These are phyloP conservation scores for Aricia agestis DNA, from an alignment of 1,140 invertebrate species.

Conservation along the genomic window DNA sequence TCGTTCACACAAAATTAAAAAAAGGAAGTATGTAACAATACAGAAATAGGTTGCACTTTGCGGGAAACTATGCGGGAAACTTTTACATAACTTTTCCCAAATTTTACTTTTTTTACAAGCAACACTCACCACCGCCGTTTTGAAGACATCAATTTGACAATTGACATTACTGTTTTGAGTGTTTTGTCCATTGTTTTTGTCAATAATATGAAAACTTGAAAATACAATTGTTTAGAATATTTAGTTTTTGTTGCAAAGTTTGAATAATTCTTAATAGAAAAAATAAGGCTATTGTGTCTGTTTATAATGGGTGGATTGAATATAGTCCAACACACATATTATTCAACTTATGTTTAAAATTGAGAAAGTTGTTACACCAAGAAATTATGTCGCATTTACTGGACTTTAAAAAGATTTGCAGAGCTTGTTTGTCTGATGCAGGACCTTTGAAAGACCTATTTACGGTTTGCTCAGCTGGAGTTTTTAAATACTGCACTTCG, in stretches of 20 bases:
- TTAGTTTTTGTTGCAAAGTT: no score
- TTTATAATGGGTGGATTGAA: not conserved
- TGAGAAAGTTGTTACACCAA: not conserved
- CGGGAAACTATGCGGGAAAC: not conserved
- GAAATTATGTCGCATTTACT: slow-evolving; percentile 45
- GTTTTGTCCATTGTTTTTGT: not conserved
- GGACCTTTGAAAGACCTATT: slow-evolving; percentile 66
- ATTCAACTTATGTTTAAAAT: no score
- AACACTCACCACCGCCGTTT: not conserved
- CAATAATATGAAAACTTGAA: no score
- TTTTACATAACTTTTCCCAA: not conserved
- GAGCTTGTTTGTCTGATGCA: slow-evolving; percentile 61
- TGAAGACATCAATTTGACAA: not conserved
- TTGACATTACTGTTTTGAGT: not conserved
- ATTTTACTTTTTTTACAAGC: not conserved
- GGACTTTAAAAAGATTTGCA: slow-evolving; percentile 66
- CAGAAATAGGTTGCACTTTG: no score
- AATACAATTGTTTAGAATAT: no score
- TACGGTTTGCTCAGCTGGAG: slow-evolving; percentile 58
- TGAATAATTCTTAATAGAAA: no score
- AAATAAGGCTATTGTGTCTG: no score
- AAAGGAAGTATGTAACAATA: no score
- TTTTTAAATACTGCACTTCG: slow-evolving; percentile 72
- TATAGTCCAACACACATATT: no score
- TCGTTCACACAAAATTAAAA: no score